Evolutionary conservation across 2,113 vertebrate species (phyloP).

Genomic region (Aramus guarauna): DNA sequence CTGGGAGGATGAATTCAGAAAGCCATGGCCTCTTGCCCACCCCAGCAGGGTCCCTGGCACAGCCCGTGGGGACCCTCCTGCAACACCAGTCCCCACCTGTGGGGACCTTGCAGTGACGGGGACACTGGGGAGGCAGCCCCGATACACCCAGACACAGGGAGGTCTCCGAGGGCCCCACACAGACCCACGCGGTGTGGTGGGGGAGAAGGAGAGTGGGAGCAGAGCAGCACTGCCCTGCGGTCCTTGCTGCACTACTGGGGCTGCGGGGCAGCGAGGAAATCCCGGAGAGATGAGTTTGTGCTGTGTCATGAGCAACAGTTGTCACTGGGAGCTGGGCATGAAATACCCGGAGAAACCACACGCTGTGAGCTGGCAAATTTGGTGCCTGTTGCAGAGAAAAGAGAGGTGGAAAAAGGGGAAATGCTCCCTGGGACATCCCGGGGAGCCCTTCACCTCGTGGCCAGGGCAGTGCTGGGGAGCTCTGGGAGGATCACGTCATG

Average conservation of each 20-base stretch:
- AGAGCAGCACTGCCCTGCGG: neutral
- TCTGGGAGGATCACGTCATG: neutral
- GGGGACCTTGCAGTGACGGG: neutral
- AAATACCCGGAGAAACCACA: neutral
- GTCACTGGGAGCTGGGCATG: accelerated
- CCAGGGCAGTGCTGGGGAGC: neutral
- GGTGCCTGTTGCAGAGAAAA: neutral
- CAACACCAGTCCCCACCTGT: neutral
- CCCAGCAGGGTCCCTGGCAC: neutral
- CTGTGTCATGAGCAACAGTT: neutral
- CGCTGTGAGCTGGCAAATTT: neutral
- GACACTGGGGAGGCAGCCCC: neutral
- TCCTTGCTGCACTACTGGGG: neutral
- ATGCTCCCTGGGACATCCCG: neutral
- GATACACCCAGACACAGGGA: neutral
- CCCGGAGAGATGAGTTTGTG: accelerated
- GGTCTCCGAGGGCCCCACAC: neutral
- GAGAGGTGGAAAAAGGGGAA: neutral
- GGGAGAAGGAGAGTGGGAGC: neutral
- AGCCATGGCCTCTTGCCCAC: neutral
- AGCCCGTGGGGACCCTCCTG: neutral
- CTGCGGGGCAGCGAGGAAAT: accelerated
- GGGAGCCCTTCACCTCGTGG: accelerated
- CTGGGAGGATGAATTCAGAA: neutral
- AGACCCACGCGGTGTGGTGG: accelerated